Base-by-base conservation (phyloP, 1,140 invertebrate genomes). In the Rhysida immarginata region DNA sequence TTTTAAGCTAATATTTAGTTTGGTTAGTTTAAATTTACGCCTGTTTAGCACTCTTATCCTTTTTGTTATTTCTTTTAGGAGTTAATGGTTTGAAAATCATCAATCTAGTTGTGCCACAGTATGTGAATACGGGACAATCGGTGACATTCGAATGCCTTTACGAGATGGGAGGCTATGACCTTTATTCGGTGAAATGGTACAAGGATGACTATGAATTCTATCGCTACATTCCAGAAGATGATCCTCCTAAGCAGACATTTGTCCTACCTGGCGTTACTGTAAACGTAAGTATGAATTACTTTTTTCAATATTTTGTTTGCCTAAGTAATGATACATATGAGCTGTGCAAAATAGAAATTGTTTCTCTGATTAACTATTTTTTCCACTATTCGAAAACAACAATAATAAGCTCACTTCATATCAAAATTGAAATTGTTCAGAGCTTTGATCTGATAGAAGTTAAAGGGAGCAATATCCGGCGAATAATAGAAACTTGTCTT, bases 141-240 rank as follows among this genome's bases (percentile, higher is more conserved):
- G 82, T 83, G 2, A 71, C 73, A 58, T 76, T 89, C 63, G 78
- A 78, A 64, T 89, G 85, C 68, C 77, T 79, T 66, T 88, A 85
- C 66, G 82, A 87, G 68, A 73, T 84, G 66, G 85, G 85, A 65
- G 77, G 77, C 26, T 83, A 84, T 60, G 77, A 77, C 27, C 73
- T 90, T 54, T 89, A 88, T 70, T 81, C 83, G 57, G 83, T 90
- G 61, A 88, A 88, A 73, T 90, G 85, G 85, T 88, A 90, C 71
- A 77, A 81, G 58, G 81, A 80, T 35, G 75, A 77, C 59, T 75
- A 77, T 20, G 86, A 91, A 71, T 91, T 91, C 75, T 87, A 84
- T 70, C 74, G 82, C 62, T 86, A 78, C 67, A 77, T 88, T 48
- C 84, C 85, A 2, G 74, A 78, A 35, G 82, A 84, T 58, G 70